Percentiles rank a stretch among this genome's conserved stretches.
These are phyloP conservation scores for Rhinogobius similis DNA, from an alignment of 2,113 vertebrate genomes.

Conservation along the genomic window DNA sequence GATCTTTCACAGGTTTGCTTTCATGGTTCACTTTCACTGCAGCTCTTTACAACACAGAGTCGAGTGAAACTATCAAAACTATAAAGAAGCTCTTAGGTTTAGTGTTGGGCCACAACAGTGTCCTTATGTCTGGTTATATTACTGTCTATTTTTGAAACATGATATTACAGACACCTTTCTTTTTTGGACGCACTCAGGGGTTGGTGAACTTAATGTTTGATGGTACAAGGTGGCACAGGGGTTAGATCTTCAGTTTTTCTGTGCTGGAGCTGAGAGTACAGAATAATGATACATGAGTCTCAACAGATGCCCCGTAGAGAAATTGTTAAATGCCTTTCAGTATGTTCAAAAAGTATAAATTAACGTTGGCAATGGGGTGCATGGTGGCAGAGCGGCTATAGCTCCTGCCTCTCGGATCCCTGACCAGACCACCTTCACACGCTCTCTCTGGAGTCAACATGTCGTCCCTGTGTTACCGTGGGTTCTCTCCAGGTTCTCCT, in stretches of 20 bases:
- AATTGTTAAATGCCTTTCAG: too few relatives aligned
- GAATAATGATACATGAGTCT: background rate
- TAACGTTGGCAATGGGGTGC: too few relatives aligned
- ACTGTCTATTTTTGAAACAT: background rate
- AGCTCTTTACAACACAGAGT: conserved; percentile 21
- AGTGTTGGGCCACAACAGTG: conserved; percentile 1
- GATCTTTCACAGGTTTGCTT: conserved; percentile 10
- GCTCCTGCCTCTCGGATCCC: too few relatives aligned
- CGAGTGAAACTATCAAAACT: background rate
- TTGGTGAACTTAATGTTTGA: background rate
- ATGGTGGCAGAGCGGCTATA: too few relatives aligned
- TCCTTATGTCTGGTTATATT: background rate
- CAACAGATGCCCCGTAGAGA: too few relatives aligned
- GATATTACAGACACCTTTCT: background rate
- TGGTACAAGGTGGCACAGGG: background rate
- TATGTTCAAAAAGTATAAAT: too few relatives aligned
- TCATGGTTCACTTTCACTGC: conserved; percentile 13
- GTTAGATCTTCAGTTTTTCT: background rate
- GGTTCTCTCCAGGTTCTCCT: too few relatives aligned
- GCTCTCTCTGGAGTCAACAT: too few relatives aligned
- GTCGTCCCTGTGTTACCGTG: too few relatives aligned
- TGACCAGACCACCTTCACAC: too few relatives aligned
- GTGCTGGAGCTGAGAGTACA: background rate
- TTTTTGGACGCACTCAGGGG: background rate
- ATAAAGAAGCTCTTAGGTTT: conserved; percentile 25